A percentile compares a stretch with the other conserved stretches of the same genome.
phyloP scores from a whole-genome alignment of 2,113 vertebrate species.

The Lota lota region DNA sequence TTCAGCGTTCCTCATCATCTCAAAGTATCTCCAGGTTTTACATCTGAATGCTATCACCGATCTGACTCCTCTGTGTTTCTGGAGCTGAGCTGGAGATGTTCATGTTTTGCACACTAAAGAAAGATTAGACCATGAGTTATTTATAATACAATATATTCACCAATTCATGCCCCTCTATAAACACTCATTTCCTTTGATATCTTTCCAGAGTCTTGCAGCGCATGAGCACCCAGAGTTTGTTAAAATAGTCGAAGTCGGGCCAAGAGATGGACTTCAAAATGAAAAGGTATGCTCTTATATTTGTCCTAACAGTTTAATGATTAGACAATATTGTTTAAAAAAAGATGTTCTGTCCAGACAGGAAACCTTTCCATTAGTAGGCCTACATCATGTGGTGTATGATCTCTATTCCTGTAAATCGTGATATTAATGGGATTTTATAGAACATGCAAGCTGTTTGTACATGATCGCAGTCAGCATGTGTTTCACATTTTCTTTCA shows the following conservation, averaged over 20 bases:
- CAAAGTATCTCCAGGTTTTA: no score
- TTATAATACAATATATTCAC: no score
- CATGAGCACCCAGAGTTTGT: conserved; percentile 82
- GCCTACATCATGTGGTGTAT: background rate
- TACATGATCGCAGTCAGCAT: conserved; percentile 49
- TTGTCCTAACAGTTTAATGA: conserved; percentile 13
- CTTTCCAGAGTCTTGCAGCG: conserved; percentile 66
- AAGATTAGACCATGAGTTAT: conserved; percentile 15
- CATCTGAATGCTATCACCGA: no score
- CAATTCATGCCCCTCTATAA: background rate
- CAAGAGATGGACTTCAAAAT: conserved; percentile 94
- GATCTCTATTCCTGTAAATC: conserved; percentile 22
- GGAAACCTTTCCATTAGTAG: background rate
- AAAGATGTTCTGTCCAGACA: conserved; percentile 9
- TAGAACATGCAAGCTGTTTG: conserved; percentile 45
- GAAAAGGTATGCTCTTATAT: conserved; percentile 81
- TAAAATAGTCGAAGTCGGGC: conserved; percentile 95
- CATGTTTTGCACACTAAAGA: conserved; percentile 15
- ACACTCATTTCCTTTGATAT: background rate
- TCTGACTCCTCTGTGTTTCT: conserved; percentile 31
- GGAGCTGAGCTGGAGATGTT: conserved; percentile 33
- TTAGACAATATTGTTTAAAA: background rate
- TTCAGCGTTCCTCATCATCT: no score
- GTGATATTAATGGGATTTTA: conserved; percentile 19
- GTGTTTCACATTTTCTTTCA: conserved; percentile 69